Evolutionary conservation across 2,113 vertebrate species (phyloP).

Genomic region (Oreotragus oreotragus): DNA sequence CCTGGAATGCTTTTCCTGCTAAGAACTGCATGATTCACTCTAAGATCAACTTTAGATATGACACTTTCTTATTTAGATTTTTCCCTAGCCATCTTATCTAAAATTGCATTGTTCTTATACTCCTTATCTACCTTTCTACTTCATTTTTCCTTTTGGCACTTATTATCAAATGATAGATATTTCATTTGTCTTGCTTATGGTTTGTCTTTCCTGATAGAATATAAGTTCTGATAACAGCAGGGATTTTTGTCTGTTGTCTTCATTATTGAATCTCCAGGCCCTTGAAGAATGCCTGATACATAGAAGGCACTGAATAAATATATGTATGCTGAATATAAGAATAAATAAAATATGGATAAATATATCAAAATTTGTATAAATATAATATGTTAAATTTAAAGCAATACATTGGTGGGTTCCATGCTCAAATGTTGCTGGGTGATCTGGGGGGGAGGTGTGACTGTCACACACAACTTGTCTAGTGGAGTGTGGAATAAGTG

Average conservation of each 20-base stretch:
- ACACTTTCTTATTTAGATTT: not conserved
- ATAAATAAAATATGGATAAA: not conserved
- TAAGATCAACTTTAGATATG: not conserved
- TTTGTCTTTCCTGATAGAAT: not conserved
- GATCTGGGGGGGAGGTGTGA: not conserved
- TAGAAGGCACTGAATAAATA: not conserved
- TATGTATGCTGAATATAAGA: conserved; percentile 1
- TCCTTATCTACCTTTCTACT: not conserved
- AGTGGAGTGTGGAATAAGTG: no score
- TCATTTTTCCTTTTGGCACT: not conserved
- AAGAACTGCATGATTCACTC: not conserved
- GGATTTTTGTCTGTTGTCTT: not conserved
- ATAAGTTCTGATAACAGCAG: not conserved
- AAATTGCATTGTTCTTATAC: not conserved
- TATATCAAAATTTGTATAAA: not conserved
- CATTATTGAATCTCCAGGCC: not conserved
- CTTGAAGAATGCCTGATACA: not conserved
- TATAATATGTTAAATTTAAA: not conserved
- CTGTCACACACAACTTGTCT: not conserved
- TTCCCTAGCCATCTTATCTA: not conserved
- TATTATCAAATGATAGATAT: not conserved
- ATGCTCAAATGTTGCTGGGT: not conserved
- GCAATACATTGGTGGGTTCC: not conserved
- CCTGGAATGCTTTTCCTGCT: not conserved
- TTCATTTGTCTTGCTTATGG: conserved; percentile 7